Evolutionary conservation across 1,140 invertebrate species (phyloP), one percentile per base, ranked within the genome.

Genomic region (Mizuhopecten yessoensis): DNA sequence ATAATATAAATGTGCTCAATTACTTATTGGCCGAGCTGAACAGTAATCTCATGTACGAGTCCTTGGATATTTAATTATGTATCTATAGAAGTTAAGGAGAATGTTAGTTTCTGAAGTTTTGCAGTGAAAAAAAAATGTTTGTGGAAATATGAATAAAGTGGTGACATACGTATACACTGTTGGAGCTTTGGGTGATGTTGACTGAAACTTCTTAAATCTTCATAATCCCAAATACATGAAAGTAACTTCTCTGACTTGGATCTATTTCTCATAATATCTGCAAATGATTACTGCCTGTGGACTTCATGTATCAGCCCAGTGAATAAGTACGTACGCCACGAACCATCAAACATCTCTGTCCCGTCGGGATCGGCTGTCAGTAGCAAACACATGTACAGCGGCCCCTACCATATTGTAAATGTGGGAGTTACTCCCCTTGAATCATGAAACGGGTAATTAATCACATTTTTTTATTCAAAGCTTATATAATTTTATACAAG

Each of bases 371-470:
- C n/a, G 3, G 1, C 57, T 75, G 57, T 75, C 57, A 57, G 45
- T 23, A 57, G n/a, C n/a, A n/a, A n/a, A 20, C 45, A 20, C 45
- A 57, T n/a, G n/a, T n/a, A n/a, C n/a, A 20, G 9, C n/a, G n/a
- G 57, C 57, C 57, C 57, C 57, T 45, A 29, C n/a, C 23, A 9
- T 57, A 57, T n/a, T 75, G 23, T 75, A n/a, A 0, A 75, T 75
- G 23, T 75, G 57, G 57, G 57, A 75, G 57, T 75, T 75, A 75
- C 29, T 75, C 57, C 57, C 57, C 57, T 75, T 75, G 57, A 75
- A n/a, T 2, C 57, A 75, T 75, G 29, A 75, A 75, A 75, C 17
- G 42, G 42, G 42, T 45, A 7, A 45, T 45, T 45, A 45, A 45
- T 45, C 42, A 45, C 17, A 45, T 13, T 17, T 5, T 39, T 45